phyloP scores from a whole-genome alignment of 2,113 vertebrate genomes.

The Thryonomys swinderianus region DNA sequence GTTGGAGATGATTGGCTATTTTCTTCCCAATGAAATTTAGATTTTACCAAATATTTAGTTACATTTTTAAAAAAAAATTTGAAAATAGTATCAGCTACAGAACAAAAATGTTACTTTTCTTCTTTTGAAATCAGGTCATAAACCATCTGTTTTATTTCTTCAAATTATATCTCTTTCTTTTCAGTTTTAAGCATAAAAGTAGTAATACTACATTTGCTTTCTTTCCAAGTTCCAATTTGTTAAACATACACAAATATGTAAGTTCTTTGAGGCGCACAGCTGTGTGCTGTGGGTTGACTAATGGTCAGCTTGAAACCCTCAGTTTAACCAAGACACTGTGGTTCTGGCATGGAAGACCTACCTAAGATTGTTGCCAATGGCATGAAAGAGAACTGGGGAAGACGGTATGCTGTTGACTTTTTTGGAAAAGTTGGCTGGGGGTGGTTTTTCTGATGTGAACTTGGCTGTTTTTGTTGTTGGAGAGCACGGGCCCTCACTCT shows the following conservation, averaged over 20 bases:
- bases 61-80: slow-evolving; percentile 5
- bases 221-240: slow-evolving; percentile 42
- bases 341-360: no score
- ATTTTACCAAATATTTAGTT: neutral
- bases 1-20: neutral
- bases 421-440: no score
- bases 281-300: no score
- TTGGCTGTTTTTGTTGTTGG: no score
- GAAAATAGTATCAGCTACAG: neutral
- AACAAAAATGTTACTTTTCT: slow-evolving; percentile 14
- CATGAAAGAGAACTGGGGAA: no score
- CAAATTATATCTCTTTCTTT: slow-evolving; percentile 3
- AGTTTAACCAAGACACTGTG: no score
- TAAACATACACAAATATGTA: neutral
- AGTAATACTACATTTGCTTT: neutral
- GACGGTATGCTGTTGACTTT: no score
- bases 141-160: neutral
- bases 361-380: no score
- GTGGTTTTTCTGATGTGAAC: no score
- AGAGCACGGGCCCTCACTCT: no score
- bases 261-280: neutral
- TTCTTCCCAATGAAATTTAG: neutral
- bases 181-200: slow-evolving; percentile 56
- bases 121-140: slow-evolving; percentile 37
- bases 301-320: no score